Base-by-base conservation (phyloP, 1,140 invertebrate species). In the Stenopsyche tienmushanensis region DNA sequence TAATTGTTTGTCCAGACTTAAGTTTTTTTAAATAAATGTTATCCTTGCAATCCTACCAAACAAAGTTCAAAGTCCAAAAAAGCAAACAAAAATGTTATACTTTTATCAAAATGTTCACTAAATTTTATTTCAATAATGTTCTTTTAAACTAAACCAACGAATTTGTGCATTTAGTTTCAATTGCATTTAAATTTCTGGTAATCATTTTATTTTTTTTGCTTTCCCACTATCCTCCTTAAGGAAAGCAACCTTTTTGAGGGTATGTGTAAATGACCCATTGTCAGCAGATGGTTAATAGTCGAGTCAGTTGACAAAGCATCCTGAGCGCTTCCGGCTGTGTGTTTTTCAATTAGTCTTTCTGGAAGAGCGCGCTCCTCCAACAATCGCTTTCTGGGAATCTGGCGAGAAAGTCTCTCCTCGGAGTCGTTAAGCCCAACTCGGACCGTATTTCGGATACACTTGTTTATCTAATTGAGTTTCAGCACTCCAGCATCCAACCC, bases 401-500 rank as follows among this genome's bases (percentile, higher is more conserved):
- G 24, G 41, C 39, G 24, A 57, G 54, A 57, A 57, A 57, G 39
- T 57, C 63, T 59, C 55, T 65, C 55, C 42, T 60, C 47, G 23
- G 44, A 64, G 67, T 62, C 64, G 53, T 69, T 69, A 69, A 69
- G 64, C 53, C 34, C 17, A 65, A 69, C 64, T 69, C 60, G 67
- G 67, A 69, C 67, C 64, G 67, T 66, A 69, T 69, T 69, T 66
- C 44, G 64, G 58, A 69, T 69, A 69, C 67, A 69, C 67, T 70
- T 70, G 68, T 70, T 70, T 70, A 58, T 57, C 62, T 70, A 70
- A 70, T 70, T 70, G 68, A 70, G 68, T 70, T 66, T 66, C 67
- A 69, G 59, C 67, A 66, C 62, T 69, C 39, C 39, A 23, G 42
- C 62, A 62, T 24, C 54, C 62, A 54, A 52, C 52, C 52, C 10